Base-by-base conservation (phyloP, 2,888 invertebrate genomes). In the Halocaridina rubra region DNA sequence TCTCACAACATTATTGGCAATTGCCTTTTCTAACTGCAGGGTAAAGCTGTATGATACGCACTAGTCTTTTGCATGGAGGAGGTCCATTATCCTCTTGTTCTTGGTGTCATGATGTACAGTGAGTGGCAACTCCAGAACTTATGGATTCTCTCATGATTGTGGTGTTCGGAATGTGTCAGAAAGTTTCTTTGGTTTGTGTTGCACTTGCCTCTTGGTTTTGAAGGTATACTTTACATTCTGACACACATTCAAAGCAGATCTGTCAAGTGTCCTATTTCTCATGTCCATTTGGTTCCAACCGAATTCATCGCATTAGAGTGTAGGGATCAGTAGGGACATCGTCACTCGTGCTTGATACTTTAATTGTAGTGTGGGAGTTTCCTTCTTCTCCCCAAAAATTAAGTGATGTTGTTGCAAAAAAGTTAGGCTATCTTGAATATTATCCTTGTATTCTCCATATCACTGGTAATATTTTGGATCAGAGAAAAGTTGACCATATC, bases 71-170 rank as follows among this genome's bases (percentile, higher is more conserved):
- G 67, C 24, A 79, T 33, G 27, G n/a, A 80, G 80, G 46, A 80
- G 80, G 30, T 79, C 72, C 39, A 80, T 80, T 32, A 80, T 33
- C 75, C 13, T 80, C 74, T 74, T 77, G 22, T 80, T 72, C 33
- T 46, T 32, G n/a, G 80, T 80, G 71, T 80, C 46, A 19, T 81
- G 81, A 77, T 79, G 57, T 29, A 75, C 33, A 32, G 74, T 79
- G 19, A 79, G 75, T 29, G 77, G 19, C 81, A 81, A 57, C 22
- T 76, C 81, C n/a, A 79, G 64, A 39, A 80, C 72, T 24, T 75
- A 22, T 76, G 27, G 33, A 19, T 71, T 33, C 16, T 72, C 72
- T 32, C 30, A 3, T 24, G 33, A 32, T 33, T 72, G 72, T n/a
- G 22, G 72, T 72, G 72, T 30, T n/a, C 33, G 32, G 39, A 72